Evolutionary conservation across 2,888 invertebrate species (phyloP).

Genomic region (Proisotoma minuta): DNA sequence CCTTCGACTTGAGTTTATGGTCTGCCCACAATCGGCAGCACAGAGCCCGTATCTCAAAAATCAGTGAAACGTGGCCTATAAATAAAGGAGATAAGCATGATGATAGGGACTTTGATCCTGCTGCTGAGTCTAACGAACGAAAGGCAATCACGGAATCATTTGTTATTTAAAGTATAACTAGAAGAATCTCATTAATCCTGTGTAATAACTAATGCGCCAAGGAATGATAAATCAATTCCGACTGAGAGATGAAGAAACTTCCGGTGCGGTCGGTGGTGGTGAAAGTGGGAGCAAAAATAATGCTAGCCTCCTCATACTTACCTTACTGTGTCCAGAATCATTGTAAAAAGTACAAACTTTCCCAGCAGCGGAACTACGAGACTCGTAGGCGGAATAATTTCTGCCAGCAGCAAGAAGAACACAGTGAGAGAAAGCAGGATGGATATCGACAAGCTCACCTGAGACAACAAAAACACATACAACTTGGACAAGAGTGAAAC

Average conservation of each 20-base stretch:
- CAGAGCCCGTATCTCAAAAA: constrained; percentile 13
- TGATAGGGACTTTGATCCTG: constrained; percentile 7
- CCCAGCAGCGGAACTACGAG: constrained; percentile 88
- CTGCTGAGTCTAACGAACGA: not conserved
- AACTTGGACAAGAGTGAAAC: not conserved
- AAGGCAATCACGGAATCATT: constrained; percentile 3
- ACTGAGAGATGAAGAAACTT: not conserved
- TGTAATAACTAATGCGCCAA: not conserved
- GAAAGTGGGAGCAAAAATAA: not conserved
- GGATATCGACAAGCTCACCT: constrained; percentile 91
- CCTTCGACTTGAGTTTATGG: not conserved
- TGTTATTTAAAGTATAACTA: constrained; percentile 1
- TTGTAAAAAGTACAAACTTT: constrained; percentile 91
- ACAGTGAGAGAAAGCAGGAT: constrained; percentile 91
- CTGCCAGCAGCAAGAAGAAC: constrained; percentile 87
- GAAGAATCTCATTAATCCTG: constrained; percentile 3
- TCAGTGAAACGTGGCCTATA: constrained; percentile 7
- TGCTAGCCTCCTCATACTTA: constrained; percentile 49
- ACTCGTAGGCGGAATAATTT: constrained; percentile 85
- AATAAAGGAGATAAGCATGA: constrained; percentile 11
- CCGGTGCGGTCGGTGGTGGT: not conserved
- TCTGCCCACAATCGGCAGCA: constrained; percentile 2
- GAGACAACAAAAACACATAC: constrained; percentile 12
- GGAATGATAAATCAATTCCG: not conserved
- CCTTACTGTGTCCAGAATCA: constrained; percentile 94